phyloP scores from a whole-genome alignment of 1,140 invertebrate species.

The Drosophila navojoa region DNA sequence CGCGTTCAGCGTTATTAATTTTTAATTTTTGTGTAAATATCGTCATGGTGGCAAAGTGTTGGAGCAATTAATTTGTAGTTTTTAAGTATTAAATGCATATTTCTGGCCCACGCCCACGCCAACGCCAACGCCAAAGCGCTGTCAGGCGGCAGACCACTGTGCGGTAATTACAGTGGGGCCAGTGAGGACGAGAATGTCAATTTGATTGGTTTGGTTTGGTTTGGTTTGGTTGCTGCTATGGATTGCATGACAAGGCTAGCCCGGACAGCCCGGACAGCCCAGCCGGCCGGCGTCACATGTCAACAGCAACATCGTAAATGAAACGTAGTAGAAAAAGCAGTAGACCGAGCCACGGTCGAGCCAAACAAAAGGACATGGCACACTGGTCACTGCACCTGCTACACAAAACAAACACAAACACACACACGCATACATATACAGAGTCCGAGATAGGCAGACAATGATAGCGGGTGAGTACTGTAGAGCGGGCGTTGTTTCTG shows the following conservation, averaged over 20 bases:
- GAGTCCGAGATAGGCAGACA: not conserved
- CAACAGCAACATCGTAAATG: conserved; percentile 45
- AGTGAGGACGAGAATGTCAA: conserved; percentile 10
- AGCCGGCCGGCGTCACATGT: conserved; percentile 33
- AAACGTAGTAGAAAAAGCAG: conserved; percentile 51
- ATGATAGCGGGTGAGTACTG: not conserved
- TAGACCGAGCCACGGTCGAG: conserved; percentile 26
- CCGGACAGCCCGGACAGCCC: not conserved
- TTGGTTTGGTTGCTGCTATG: not conserved
- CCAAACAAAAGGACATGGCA: conserved; percentile 27
- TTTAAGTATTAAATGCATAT: conserved; percentile 35
- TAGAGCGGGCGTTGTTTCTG: not conserved
- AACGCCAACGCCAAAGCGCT: conserved; percentile 26
- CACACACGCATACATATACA: not conserved
- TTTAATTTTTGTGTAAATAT: conserved; percentile 71
- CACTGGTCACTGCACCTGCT: conserved; percentile 50
- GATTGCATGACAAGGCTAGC: conserved; percentile 12
- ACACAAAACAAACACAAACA: conserved; percentile 10
- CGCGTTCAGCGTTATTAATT: conserved; percentile 57
- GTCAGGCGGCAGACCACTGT: conserved; percentile 3
- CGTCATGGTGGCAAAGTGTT: conserved; percentile 32
- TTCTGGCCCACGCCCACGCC: not conserved
- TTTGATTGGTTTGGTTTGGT: conserved; percentile 31
- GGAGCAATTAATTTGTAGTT: conserved; percentile 66
- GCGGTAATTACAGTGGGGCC: conserved; percentile 50